phyloP scores from a whole-genome alignment of 2,797 vertebrate genomes.

The Coregonus sp. region DNA sequence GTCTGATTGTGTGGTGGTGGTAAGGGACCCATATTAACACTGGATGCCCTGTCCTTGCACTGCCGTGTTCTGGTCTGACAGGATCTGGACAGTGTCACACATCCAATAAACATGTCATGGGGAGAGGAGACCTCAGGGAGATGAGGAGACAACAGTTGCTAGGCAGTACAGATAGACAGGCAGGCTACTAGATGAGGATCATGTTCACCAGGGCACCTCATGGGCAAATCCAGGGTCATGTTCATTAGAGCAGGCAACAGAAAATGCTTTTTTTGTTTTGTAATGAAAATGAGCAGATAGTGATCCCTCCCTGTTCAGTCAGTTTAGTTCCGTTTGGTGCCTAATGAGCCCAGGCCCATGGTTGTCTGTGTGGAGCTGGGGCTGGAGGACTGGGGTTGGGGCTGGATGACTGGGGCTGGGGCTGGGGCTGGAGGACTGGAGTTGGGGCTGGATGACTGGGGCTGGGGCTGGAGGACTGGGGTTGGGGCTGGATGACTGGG shows the following conservation, averaged over 20 bases:
- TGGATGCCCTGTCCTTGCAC: conserved; percentile 29
- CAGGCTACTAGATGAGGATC: not conserved
- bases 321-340: not conserved
- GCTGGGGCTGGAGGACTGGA: not conserved
- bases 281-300: not conserved
- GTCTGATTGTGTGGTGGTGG: conserved; percentile 1
- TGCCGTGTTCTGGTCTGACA: conserved; percentile 27
- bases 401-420: not conserved
- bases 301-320: not conserved
- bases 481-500: not conserved
- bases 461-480: too few relatives aligned
- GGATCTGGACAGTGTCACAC: conserved; percentile 25
- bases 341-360: not conserved
- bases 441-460: not conserved
- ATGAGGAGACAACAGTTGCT: not conserved
- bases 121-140: conserved; percentile 1
- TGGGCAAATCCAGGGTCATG: not conserved
- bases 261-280: not conserved
- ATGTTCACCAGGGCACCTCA: not conserved
- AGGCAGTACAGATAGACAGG: not conserved
- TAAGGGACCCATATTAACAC: conserved; percentile 24
- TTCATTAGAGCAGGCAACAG: not conserved
- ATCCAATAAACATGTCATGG: conserved; percentile 46
- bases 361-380: conserved; percentile 8
- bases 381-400: too few relatives aligned